Conservation (phyloP, 2,113 vertebrate species). For the Fregata magnificens region DNA sequence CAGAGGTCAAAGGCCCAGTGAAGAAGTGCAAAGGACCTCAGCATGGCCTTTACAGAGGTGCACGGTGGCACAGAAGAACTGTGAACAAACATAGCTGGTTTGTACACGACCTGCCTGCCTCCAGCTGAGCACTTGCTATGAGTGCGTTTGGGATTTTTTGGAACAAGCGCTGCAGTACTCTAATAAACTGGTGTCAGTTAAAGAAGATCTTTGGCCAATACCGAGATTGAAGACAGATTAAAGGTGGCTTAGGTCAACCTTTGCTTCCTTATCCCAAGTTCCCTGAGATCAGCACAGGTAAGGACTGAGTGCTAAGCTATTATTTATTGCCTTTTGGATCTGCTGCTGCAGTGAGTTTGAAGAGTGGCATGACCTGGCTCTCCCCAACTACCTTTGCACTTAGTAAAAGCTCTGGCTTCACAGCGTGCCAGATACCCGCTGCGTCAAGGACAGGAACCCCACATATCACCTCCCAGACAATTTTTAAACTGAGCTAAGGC, state of each 20-base stretch:
- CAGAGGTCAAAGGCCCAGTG: not conserved
- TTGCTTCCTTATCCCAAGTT: not conserved
- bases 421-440: not conserved
- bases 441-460: not conserved
- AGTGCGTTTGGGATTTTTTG: not conserved
- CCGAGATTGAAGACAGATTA: not conserved
- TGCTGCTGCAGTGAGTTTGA: not conserved
- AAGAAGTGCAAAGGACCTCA: not conserved
- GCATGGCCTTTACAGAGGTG: not conserved
- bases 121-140: not conserved
- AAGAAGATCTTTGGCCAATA: not conserved
- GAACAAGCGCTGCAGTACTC: not conserved
- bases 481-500: not conserved
- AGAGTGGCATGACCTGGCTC: not conserved
- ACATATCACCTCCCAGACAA: not conserved
- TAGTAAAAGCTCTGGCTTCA: not conserved
- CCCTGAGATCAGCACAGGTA: not conserved
- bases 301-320: not conserved
- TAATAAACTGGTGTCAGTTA: not conserved
- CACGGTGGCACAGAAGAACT: not conserved
- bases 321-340: not conserved
- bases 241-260: not conserved
- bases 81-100: not conserved
- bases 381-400: not conserved
- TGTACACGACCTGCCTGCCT: not conserved